Evolutionary conservation across 1,140 invertebrate species (phyloP).

Genomic region (Psix sp.): DNA sequence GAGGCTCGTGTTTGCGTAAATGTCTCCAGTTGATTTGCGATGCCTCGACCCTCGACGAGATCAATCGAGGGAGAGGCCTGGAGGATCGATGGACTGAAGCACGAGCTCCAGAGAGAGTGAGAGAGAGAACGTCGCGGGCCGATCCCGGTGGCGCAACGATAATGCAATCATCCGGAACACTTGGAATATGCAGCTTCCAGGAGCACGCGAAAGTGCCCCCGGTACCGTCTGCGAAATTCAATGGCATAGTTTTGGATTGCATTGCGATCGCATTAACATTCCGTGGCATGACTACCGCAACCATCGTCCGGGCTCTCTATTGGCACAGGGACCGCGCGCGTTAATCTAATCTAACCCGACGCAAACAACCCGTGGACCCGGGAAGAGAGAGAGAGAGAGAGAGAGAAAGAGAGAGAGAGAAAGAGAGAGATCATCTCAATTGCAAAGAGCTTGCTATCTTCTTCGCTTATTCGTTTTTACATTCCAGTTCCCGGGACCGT

Average conservation of each 20-base stretch:
- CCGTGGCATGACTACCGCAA: constrained; percentile 49
- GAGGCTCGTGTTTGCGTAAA: constrained; percentile 53
- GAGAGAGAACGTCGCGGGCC: constrained; percentile 3
- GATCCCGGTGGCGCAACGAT: constrained; percentile 44
- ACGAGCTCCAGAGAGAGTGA: neutral
- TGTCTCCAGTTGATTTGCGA: constrained; percentile 54
- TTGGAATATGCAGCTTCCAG: constrained; percentile 53
- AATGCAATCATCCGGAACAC: constrained; percentile 57
- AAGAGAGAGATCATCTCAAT: neutral
- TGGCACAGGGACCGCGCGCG: constrained; percentile 25
- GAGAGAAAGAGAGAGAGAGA: neutral
- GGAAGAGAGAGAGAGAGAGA: too few relatives aligned
- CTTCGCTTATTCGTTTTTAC: too few relatives aligned
- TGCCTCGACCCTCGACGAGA: constrained; percentile 52
- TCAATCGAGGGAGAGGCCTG: constrained; percentile 46
- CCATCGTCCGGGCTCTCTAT: constrained; percentile 26
- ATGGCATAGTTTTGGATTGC: constrained; percentile 60
- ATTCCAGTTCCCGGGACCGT: too few relatives aligned
- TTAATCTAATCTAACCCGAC: constrained; percentile 53
- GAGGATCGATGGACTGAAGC: constrained; percentile 45
- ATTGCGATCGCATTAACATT: constrained; percentile 59
- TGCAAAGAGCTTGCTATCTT: too few relatives aligned
- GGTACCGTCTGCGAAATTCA: constrained; percentile 51
- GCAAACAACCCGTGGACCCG: constrained; percentile 40
- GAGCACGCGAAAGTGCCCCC: constrained; percentile 52